Conservation (phyloP, 2,888 invertebrate genomes). For the Aphodius granarius region DNA sequence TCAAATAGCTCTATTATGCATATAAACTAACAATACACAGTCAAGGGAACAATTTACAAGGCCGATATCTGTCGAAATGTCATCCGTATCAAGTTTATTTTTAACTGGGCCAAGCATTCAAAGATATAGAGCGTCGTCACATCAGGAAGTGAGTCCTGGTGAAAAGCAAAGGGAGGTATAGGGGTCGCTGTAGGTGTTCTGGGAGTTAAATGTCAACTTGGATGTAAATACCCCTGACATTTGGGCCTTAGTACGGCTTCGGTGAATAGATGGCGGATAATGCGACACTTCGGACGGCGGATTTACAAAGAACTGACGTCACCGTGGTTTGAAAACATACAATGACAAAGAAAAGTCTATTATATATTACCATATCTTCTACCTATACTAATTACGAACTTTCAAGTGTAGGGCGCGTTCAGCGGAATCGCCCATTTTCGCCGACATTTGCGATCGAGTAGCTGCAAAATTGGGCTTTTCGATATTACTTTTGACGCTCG, state of each 20-base stretch:
- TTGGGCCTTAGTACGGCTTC: not conserved
- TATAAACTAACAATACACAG: too few species aligned
- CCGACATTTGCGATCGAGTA: too few species aligned
- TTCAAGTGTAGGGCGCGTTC: too few species aligned
- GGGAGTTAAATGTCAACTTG: not conserved
- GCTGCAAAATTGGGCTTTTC: too few species aligned
- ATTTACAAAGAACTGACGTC: not conserved
- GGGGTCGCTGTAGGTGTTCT: not conserved
- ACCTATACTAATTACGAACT: too few species aligned
- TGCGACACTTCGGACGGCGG: not conserved
- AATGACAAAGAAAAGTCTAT: too few species aligned
- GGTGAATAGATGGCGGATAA: not conserved
- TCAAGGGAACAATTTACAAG: too few species aligned
- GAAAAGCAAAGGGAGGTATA: not conserved
- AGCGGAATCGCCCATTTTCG: too few species aligned
- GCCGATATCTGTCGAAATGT: not conserved
- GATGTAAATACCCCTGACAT: not conserved
- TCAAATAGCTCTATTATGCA: too few species aligned
- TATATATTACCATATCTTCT: too few species aligned
- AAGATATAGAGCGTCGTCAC: not conserved
- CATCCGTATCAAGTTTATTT: not conserved
- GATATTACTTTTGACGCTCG: too few species aligned
- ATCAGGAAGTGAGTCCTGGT: not conserved
- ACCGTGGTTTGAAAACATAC: too few species aligned
- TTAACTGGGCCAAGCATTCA: not conserved